Percentiles rank a stretch among this genome's conserved stretches.
Evolutionary conservation across 2,888 invertebrate genomes (phyloP).

Genomic region (Ochropleura plecta): DNA sequence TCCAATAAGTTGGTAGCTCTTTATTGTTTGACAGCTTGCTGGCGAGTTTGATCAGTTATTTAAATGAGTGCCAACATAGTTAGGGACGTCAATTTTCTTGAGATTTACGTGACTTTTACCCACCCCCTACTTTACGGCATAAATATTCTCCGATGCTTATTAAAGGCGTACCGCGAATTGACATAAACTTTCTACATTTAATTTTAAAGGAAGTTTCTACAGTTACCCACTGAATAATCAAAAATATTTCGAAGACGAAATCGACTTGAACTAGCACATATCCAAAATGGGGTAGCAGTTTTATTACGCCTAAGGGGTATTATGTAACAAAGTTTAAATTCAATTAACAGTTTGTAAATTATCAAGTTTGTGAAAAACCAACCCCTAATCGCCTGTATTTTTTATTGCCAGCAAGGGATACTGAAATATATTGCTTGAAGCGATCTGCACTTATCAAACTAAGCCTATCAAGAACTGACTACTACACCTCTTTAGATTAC

Average conservation of each 20-base stretch:
- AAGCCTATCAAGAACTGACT: background rate
- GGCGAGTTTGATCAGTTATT: constrained; percentile 85
- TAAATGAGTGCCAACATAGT: constrained; percentile 84
- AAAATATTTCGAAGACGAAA: background rate
- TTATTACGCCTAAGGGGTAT: too few relatives aligned
- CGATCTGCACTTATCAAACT: background rate
- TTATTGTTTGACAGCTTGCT: constrained; percentile 82
- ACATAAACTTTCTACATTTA: constrained; percentile 24
- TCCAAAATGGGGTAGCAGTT: background rate
- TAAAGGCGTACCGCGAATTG: constrained; percentile 62
- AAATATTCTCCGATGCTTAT: constrained; percentile 71
- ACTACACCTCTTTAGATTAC: background rate
- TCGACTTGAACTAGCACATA: background rate
- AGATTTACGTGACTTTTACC: constrained; percentile 77
- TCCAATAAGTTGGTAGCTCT: constrained; percentile 77
- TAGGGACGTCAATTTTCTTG: constrained; percentile 83
- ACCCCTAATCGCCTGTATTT: background rate
- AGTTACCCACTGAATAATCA: background rate
- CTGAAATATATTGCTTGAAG: background rate
- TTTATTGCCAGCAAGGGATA: background rate
- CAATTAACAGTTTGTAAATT: background rate
- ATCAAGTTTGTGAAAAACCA: background rate
- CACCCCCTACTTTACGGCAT: constrained; percentile 57
- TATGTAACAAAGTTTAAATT: background rate
- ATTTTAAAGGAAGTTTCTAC: constrained; percentile 6